Base-by-base conservation (phyloP, 2,888 invertebrate species). In the Trachelus tabidus region DNA sequence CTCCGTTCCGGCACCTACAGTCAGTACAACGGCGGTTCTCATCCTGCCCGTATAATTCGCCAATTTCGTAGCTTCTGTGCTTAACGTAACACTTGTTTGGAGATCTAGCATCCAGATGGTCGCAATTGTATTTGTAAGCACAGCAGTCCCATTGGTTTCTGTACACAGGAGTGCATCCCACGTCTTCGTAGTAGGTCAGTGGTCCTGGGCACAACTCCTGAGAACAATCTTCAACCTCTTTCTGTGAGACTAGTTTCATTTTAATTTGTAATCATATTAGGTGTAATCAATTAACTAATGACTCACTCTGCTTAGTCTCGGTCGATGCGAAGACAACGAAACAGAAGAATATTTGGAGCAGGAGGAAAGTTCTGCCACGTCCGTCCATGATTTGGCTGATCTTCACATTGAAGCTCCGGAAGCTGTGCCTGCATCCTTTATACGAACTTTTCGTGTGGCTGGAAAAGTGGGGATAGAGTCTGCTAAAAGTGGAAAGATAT, bases 51-150 rank as follows among this genome's bases (percentile, higher is more conserved):
- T 31, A 33, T 2, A 3, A 34, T 11, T 90, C 87, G 0, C 86
- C 85, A n/a, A 87, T 68, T 4, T 73, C 76, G 68, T 90, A 90
- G 23, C 34, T 34, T 1, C 73, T 83, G 15, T 87, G 73, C 34
- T 89, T 88, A 3, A 81, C 73, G 35, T 89, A 87, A 78, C 90
- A 90, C 75, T 89, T 89, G 34, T 86, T 74, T 0, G 34, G 68
- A 1, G 84, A 79, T 75, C 86, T 80, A 0, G 35, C 33, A 12
- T 84, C 77, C 37, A 90, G 73, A 69, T 87, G 82, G 23, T 83
- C 83, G 69, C 90, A 90, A 33, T 90, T 79, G 80, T 86, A 90
- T 35, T 77, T 81, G 4, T 75, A 69, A 11, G 90, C 80, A 77
- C 90, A 90, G 40, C 87, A 87, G 34, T 85, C 86, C 1, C 35